A percentile compares a stretch with the other conserved stretches of the same genome.
Conservation (phyloP, 2,113 vertebrate species). For the Natator depressus region DNA sequence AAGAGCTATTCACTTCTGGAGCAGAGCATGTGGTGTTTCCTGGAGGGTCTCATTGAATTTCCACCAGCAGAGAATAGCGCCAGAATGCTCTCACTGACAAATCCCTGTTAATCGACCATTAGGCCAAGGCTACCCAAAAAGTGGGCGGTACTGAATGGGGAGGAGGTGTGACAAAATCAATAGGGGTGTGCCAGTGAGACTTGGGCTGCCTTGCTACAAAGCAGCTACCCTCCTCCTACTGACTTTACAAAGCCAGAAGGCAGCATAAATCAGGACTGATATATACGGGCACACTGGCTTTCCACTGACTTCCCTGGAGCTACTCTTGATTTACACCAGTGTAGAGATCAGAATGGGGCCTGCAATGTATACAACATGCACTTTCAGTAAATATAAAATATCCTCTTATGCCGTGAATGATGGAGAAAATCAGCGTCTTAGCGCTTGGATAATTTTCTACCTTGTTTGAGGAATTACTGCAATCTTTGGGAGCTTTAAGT, state of each 20-base stretch:
- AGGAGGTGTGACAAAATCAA: not conserved
- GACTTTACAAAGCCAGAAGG: not conserved
- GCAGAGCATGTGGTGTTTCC: not conserved
- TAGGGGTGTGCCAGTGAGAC: not conserved
- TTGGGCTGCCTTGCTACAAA: not conserved
- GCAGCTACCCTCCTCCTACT: not conserved
- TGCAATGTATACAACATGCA: not conserved
- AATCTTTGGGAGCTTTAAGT: conserved; percentile 1
- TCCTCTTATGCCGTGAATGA: not conserved
- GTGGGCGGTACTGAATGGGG: not conserved
- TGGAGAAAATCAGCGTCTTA: not conserved
- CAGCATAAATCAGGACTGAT: not conserved
- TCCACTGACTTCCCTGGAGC: not conserved
- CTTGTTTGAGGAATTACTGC: not conserved
- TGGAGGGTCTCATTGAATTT: not conserved
- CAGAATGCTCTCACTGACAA: not conserved
- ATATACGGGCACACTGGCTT: rapidly evolving
- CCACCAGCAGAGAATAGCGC: not conserved
- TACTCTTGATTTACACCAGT: not conserved
- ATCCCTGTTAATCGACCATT: not conserved
- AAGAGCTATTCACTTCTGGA: not conserved
- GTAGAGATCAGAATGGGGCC: not conserved
- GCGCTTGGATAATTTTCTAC: not conserved
- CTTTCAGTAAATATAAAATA: not conserved
- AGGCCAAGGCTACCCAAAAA: too few species aligned